Evolutionary conservation across 2,113 vertebrate species (phyloP).

Genomic region (Caranx ignobilis): DNA sequence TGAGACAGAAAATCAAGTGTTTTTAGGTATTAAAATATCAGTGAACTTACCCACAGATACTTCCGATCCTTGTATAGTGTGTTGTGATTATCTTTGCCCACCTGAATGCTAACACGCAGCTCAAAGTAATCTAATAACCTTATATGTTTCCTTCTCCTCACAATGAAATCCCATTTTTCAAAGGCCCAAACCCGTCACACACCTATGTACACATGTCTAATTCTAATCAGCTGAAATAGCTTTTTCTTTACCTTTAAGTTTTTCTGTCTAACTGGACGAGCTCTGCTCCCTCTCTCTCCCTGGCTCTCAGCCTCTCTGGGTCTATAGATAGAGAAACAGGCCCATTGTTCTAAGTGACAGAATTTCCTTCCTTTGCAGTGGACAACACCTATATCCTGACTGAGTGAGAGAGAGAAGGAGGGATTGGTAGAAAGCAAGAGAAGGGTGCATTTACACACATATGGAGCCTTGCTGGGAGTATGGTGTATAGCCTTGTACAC

Average conservation of each 20-base stretch:
- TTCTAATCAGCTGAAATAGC: constrained; percentile 5
- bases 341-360: constrained; percentile 88
- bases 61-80: constrained; percentile 36
- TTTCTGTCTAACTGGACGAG: constrained; percentile 33
- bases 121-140: constrained; percentile 43
- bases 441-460: constrained; percentile 52
- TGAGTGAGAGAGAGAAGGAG: constrained; percentile 60
- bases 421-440: constrained; percentile 56
- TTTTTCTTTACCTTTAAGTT: constrained; percentile 35
- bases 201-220: constrained; percentile 24
- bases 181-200: constrained; percentile 17
- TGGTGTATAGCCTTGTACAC: not conserved
- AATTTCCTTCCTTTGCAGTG: constrained; percentile 88
- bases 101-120: constrained; percentile 37
- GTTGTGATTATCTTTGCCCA: constrained; percentile 26
- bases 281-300: constrained; percentile 52
- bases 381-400: constrained; percentile 91
- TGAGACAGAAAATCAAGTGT: not conserved
- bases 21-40: not conserved
- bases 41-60: constrained; percentile 74
- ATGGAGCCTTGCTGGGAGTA: constrained; percentile 18
- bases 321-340: constrained; percentile 88
- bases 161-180: constrained; percentile 71
- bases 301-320: constrained; percentile 71
- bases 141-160: constrained; percentile 28